Evolutionary conservation across 2,113 vertebrate species (phyloP), one percentile per base, ranked within the genome.

Genomic region (Xiphorhynchus elegans): DNA sequence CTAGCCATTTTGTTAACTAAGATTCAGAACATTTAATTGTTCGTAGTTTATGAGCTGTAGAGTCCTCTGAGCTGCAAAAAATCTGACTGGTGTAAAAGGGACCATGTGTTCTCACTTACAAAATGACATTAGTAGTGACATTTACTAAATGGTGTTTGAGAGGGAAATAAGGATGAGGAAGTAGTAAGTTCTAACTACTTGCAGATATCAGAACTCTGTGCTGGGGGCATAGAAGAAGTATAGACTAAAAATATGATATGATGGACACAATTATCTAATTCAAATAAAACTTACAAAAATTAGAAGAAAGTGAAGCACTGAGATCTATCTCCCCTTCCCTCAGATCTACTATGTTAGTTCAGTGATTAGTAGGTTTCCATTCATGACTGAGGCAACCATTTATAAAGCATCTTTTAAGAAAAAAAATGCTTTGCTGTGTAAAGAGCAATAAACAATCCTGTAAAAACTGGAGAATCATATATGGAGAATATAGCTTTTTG

Each of bases 1-100:
- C 84, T 75, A 21, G 18, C 18, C 25, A 44, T 21, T 39, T 11
- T 78, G 4, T 6, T 78, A 59, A 39, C 4, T 82, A 26, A 67
- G 33, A 67, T n/a, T 40, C 26, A 68, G 8, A 86, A 66, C 3
- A n/a, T n/a, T 13, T 76, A 0, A 42, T 52, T 0, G 4, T 76
- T 47, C 63, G 3, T n/a, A 39, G 50, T 74, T 49, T 46, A 50
- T 42, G 18, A 86, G 7, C 10, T 75, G 5, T 40, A 72, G 12
- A 47, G 7, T 37, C 8, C 33, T 63, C 17, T 21, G 21, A 26
- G 20, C 40, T 86, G 18, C 14, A 52, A 25, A 72, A 88, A 39
- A 2, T 63, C 17, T 89, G n/a, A 56, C 7, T 31, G 28, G 13
- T 69, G 7, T 11, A n/a, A 87, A 76, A 26, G 3, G 42, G 5